Percentiles rank a stretch among this genome's conserved stretches.
phyloP scores from a whole-genome alignment of 2,888 invertebrate species.

The Sialis lutaria region DNA sequence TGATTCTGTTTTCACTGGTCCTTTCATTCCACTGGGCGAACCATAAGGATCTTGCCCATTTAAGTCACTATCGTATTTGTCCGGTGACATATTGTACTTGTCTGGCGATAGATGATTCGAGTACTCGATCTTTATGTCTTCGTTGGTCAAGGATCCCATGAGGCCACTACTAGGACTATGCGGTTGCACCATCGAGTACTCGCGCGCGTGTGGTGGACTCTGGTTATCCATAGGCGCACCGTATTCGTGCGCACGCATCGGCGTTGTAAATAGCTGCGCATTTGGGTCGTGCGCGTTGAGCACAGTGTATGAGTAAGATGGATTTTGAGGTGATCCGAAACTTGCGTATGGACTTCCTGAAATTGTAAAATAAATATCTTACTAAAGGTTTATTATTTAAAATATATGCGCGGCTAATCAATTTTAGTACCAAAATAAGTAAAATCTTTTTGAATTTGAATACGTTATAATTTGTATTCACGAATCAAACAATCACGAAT shows the following conservation, averaged over 20 bases:
- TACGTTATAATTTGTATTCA: too few species aligned
- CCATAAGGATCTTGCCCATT: conserved; percentile 16
- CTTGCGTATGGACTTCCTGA: conserved; percentile 40
- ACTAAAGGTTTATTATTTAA: too few species aligned
- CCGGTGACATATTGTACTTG: conserved; percentile 39
- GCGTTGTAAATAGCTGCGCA: conserved; percentile 42
- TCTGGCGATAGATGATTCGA: conserved; percentile 34
- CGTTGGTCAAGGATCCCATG: conserved; percentile 20
- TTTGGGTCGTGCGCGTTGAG: conserved; percentile 50
- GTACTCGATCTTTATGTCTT: conserved; percentile 25
- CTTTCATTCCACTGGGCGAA: conserved; percentile 25
- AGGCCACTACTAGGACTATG: conserved; percentile 34
- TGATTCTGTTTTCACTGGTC: conserved; percentile 19
- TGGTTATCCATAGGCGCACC: conserved; percentile 33
- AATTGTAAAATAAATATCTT: too few species aligned
- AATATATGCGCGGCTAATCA: too few species aligned
- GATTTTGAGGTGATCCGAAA: conserved; percentile 39
- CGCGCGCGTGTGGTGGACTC: conserved; percentile 41
- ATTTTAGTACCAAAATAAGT: too few species aligned
- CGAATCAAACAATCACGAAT: too few species aligned
- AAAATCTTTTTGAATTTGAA: too few species aligned
- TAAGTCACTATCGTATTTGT: conserved; percentile 28
- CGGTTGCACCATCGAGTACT: conserved; percentile 46
- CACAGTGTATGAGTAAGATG: conserved; percentile 40
- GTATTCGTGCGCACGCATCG: conserved; percentile 45